Percentiles rank a stretch among this genome's conserved stretches.
phyloP scores from a whole-genome alignment of 2,888 invertebrate genomes.

The Drosophila algonquin region DNA sequence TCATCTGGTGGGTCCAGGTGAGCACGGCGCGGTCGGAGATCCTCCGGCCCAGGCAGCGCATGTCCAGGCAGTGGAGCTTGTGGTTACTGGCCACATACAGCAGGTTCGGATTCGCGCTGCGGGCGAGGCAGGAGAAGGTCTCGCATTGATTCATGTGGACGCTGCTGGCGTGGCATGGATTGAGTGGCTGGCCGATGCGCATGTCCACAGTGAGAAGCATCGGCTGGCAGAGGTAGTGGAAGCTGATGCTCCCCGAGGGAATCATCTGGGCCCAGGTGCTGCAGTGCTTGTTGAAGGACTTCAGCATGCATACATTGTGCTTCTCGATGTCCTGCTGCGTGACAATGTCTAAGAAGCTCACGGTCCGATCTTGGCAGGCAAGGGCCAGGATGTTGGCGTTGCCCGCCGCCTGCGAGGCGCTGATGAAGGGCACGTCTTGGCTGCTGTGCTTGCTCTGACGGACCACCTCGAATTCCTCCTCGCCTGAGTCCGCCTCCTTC shows the following conservation, averaged over 20 bases:
- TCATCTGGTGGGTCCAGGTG: conserved; percentile 82
- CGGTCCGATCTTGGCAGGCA: conserved; percentile 73
- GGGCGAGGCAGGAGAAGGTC: conserved; percentile 68
- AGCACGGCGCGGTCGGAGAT: conserved; percentile 62
- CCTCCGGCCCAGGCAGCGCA: conserved; percentile 67
- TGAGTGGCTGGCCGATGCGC: conserved; percentile 55
- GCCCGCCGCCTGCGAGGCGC: conserved; percentile 69
- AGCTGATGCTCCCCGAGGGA: conserved; percentile 62
- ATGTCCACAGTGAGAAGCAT: conserved; percentile 74
- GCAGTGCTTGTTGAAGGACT: conserved; percentile 21
- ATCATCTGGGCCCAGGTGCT: conserved; percentile 72
- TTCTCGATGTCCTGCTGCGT: conserved; percentile 47
- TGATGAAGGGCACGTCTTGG: conserved; percentile 69
- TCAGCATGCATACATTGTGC: conserved; percentile 55
- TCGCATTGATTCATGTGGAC: conserved; percentile 67
- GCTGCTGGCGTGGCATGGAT: conserved; percentile 62
- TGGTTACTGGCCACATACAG: conserved; percentile 81
- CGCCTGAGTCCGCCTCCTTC: conserved; percentile 25
- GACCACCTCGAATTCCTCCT: conserved; percentile 48
- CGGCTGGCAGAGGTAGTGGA: conserved; percentile 71
- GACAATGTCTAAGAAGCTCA: conserved; percentile 64
- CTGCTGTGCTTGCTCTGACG: conserved; percentile 43
- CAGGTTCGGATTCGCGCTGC: conserved; percentile 74
- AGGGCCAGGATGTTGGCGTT: conserved; percentile 63
- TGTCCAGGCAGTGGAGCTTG: conserved; percentile 79